Evolutionary conservation across 2,888 invertebrate species (phyloP).

Genomic region (Tetramorium bicarinatum): DNA sequence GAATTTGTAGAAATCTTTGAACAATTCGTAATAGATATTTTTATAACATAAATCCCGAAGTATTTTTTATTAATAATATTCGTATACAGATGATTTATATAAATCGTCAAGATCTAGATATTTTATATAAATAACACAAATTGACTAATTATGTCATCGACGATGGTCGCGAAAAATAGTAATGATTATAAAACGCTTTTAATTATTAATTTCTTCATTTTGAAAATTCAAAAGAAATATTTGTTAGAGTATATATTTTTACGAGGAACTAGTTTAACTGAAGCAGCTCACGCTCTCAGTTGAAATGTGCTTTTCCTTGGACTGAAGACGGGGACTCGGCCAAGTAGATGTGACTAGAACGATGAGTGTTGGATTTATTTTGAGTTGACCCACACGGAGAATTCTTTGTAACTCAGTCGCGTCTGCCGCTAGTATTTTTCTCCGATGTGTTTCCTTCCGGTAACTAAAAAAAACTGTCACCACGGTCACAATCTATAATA

Average conservation of each 20-base stretch:
- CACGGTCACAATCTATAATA: constrained; percentile 15
- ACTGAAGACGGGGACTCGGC: background rate
- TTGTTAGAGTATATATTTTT: background rate
- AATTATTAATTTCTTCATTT: constrained; percentile 9
- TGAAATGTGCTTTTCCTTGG: background rate
- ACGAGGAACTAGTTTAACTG: background rate
- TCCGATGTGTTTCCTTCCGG: background rate
- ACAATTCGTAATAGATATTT: background rate
- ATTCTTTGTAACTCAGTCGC: constrained; percentile 10
- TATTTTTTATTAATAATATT: background rate
- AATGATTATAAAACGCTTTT: background rate
- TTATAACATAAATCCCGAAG: background rate
- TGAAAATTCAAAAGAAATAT: background rate
- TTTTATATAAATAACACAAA: background rate
- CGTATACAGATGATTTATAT: background rate
- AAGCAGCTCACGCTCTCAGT: background rate
- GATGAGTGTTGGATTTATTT: constrained; percentile 59
- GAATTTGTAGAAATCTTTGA: background rate
- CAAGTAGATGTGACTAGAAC: constrained; percentile 37
- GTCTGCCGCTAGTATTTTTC: background rate
- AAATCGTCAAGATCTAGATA: background rate
- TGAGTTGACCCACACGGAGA: constrained; percentile 31
- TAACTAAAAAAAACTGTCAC: constrained; percentile 11
- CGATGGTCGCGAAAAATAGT: background rate
- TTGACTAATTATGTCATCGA: background rate